Base-by-base conservation (phyloP, 2,797 vertebrate genomes). In the Sebastes itinus region DNA sequence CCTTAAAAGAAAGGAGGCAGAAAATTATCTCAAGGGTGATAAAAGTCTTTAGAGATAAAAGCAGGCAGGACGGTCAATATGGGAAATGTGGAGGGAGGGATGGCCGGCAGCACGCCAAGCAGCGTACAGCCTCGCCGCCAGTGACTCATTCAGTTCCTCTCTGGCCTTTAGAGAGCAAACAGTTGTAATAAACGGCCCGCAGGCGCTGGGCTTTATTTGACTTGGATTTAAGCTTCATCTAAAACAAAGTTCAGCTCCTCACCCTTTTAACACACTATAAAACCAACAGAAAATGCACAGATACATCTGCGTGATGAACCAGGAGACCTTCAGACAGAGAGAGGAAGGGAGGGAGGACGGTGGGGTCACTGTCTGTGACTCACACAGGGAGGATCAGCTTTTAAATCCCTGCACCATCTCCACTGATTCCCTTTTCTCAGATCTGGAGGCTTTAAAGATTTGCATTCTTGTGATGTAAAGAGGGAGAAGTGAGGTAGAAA, bases 51-150 rank as follows among this genome's bases (percentile, higher is more conserved):
- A 86, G 82, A 82, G 89, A 85, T 90, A 93, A 95, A 96, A 94
- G 94, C 92, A 89, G 90, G 85, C 85, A 90, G 95, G 94, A 96
- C 85, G 91, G 96, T 94, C 95, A 97, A 97, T 96, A 97, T 96
- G 97, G 93, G 94, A 95, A 93, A 94, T 93, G 90, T 84, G 91
- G 92, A 92, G 72, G 88, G 93, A 95, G 68, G 84, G 85, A 94
- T 74, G 86, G 81, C 75, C 81, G 92, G 94, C 93, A 79, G 85
- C 77, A 92, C 81, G 92, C 90, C 95, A 94, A 92, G 89, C 91
- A 90, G 71, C 90, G 85, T 71, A 69, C 30, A 70, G 71, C 59
- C 25, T 10, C 22, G 30, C 61, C 32, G 75, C 78, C 78, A 71
- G 70, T 58, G 77, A 91, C 81, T 92, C 89, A 90, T 82, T 86